Evolutionary conservation across 2,113 vertebrate genomes (phyloP).

Genomic region (Corythornis madagascariensis): DNA sequence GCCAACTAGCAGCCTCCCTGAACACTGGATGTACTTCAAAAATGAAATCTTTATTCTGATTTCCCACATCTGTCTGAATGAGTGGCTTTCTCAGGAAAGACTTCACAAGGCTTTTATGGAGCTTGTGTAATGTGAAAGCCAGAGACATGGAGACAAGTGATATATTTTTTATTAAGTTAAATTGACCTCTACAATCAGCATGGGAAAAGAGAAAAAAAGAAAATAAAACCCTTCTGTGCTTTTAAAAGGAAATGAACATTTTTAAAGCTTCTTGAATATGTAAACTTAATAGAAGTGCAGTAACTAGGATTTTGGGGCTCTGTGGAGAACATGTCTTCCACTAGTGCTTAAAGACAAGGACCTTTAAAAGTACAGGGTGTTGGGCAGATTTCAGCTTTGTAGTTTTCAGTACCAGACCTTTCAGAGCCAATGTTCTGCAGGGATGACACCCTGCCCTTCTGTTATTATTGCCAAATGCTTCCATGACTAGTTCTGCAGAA

Average conservation of each 20-base stretch:
- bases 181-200: constrained; percentile 31
- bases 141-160: constrained; percentile 9
- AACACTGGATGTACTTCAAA: not conserved
- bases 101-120: not conserved
- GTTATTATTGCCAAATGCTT: not conserved
- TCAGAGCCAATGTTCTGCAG: not conserved
- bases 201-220: not conserved
- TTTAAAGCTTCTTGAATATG: constrained; percentile 17
- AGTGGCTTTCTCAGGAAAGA: not conserved
- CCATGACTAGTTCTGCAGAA: not conserved
- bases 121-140: not conserved
- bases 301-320: not conserved
- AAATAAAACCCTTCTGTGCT: not conserved
- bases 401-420: not conserved
- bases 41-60: not conserved
- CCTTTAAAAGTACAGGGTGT: not conserved
- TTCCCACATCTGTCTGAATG: not conserved
- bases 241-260: constrained; percentile 38
- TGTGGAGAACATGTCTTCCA: not conserved
- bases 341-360: not conserved
- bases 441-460: not conserved
- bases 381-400: not conserved
- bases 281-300: not conserved
- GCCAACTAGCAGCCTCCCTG: not conserved
- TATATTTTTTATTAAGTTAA: constrained; percentile 42